These are phyloP conservation scores for honey bee (Apis mellifera) DNA, from an alignment of 1,140 invertebrate species.

Conservation along the genomic window DNA sequence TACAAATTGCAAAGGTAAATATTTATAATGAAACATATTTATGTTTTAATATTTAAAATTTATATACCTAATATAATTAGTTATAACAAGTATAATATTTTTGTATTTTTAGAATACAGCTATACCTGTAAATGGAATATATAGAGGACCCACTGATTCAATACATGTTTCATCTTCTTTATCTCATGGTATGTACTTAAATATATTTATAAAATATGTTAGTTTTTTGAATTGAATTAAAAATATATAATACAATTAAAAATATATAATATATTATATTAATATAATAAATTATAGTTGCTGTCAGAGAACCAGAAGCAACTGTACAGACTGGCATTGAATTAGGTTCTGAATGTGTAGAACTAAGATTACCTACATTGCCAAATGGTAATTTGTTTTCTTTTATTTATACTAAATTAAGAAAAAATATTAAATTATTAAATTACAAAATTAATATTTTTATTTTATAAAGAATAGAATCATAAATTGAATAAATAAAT, in stretches of 20 bases:
- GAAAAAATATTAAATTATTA: constrained; percentile 7
- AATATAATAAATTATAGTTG: constrained; percentile 61
- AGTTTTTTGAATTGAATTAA: neutral
- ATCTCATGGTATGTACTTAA: constrained; percentile 68
- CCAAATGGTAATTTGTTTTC: constrained; percentile 70
- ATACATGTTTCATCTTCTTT: constrained; percentile 64
- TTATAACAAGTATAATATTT: constrained; percentile 63
- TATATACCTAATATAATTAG: neutral
- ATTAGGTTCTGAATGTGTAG: constrained; percentile 84
- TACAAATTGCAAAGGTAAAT: constrained; percentile 97
- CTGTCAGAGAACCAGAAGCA: constrained; percentile 70
- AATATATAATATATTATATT: neutral
- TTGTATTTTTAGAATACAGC: constrained; percentile 89
- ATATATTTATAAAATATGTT: neutral
- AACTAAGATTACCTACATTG: constrained; percentile 72
- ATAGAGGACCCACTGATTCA: constrained; percentile 83
- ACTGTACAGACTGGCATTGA: constrained; percentile 83
- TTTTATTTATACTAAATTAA: constrained; percentile 11
- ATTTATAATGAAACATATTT: constrained; percentile 11
- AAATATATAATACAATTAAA: neutral
- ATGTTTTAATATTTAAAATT: constrained; percentile 7
- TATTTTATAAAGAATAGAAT: neutral
- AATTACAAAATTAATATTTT: too few species aligned
- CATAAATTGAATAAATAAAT: neutral
- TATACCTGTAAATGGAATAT: constrained; percentile 92